Conservation (phyloP, 2,113 vertebrate genomes). For the Phylloscopus whistleri region DNA sequence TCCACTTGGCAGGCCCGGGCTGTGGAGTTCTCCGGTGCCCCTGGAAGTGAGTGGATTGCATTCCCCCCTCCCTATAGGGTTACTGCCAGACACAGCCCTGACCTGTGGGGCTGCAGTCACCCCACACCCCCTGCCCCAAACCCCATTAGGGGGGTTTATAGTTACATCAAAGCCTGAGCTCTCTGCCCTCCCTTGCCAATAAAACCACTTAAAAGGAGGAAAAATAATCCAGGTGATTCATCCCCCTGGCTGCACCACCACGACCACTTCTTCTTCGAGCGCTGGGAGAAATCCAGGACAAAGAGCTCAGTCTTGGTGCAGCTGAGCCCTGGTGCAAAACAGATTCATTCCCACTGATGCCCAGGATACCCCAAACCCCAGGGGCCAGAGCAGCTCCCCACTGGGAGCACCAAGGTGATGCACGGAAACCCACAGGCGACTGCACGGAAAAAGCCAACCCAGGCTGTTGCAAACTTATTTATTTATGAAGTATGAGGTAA, state of each 20-base stretch:
- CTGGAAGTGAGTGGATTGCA: background rate
- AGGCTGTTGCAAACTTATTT: conserved; percentile 52
- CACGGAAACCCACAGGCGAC: background rate
- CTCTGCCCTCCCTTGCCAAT: background rate
- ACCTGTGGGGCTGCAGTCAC: accelerated
- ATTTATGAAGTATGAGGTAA: conserved; percentile 66
- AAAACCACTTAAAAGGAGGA: conserved; percentile 38
- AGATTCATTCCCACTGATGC: accelerated
- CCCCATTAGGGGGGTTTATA: background rate
- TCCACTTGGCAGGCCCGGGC: background rate
- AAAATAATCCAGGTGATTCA: conserved; percentile 30
- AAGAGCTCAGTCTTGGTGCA: background rate
- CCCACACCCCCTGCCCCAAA: background rate
- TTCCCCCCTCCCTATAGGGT: background rate
- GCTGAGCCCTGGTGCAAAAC: background rate
- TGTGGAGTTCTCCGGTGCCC: background rate
- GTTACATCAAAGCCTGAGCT: conserved; percentile 25
- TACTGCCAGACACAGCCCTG: background rate
- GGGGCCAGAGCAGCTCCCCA: background rate
- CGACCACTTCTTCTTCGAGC: accelerated
- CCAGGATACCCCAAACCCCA: background rate
- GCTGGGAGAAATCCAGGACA: background rate
- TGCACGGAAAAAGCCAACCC: conserved; percentile 35
- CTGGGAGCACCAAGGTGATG: accelerated
- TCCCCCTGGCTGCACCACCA: background rate